Percentiles rank a stretch among this genome's conserved stretches.
Conservation (phyloP, 2,888 invertebrate species). For the Agrilus biguttatus region DNA sequence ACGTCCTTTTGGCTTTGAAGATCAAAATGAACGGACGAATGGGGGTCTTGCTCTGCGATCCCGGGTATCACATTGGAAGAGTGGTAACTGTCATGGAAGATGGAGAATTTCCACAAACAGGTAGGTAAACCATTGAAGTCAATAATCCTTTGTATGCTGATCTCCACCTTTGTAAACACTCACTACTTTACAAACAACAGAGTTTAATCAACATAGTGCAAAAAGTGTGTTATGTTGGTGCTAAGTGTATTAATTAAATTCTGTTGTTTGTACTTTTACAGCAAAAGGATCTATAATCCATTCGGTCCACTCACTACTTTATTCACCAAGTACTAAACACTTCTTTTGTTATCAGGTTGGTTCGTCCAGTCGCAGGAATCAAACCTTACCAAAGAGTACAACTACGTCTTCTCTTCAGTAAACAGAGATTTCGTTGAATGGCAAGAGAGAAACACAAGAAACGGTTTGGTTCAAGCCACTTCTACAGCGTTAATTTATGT, state of each 20-base stretch:
- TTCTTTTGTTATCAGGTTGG: constrained; percentile 46
- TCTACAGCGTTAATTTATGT: constrained; percentile 62
- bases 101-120: constrained; percentile 72
- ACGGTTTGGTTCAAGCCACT: constrained; percentile 35
- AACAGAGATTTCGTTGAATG: constrained; percentile 71
- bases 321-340: not conserved
- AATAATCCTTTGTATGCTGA: no score
- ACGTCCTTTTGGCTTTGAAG: constrained; percentile 67
- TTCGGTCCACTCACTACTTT: no score
- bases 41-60: constrained; percentile 73
- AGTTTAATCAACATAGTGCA: no score
- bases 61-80: constrained; percentile 80
- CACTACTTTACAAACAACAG: no score
- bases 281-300: no score
- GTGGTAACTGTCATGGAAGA: constrained; percentile 81
- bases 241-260: no score
- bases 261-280: no score
- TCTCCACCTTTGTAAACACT: no score
- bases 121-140: constrained; percentile 26
- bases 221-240: no score
- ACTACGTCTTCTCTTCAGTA: constrained; percentile 55
- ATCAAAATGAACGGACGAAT: constrained; percentile 56
- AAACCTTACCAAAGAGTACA: constrained; percentile 68
- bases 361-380: constrained; percentile 69
- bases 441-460: constrained; percentile 65